A percentile compares a stretch with the other conserved stretches of the same genome.
Evolutionary conservation across 2,797 vertebrate genomes (phyloP).

Genomic region (Emydoidea blandingii): DNA sequence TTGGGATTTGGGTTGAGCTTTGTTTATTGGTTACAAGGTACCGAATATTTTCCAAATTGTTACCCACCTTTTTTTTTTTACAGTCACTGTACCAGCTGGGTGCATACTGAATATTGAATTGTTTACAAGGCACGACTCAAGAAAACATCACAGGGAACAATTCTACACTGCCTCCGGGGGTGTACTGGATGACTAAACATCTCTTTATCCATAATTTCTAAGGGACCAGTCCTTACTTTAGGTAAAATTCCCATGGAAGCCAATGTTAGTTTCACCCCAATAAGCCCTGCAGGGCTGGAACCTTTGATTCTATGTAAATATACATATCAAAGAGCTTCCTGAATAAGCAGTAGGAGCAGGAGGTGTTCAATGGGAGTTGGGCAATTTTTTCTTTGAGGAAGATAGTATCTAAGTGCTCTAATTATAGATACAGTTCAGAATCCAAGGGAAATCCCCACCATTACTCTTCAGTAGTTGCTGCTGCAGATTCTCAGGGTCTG

Average conservation of each 20-base stretch:
- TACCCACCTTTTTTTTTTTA: neutral
- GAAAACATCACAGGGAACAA: neutral
- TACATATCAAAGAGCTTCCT: slow-evolving; percentile 26
- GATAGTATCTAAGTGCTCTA: slow-evolving; percentile 65
- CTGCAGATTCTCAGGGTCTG: slow-evolving; percentile 26
- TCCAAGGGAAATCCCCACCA: slow-evolving; percentile 55
- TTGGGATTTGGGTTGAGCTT: neutral
- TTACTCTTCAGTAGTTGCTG: slow-evolving; percentile 40
- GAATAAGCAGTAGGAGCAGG: neutral
- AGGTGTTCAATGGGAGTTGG: neutral
- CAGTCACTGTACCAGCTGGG: neutral
- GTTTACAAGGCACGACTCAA: slow-evolving; percentile 20
- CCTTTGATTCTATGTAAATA: slow-evolving; percentile 11
- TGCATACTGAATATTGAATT: neutral
- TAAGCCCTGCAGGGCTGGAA: neutral
- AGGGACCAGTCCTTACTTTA: neutral
- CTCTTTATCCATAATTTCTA: neutral
- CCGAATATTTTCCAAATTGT: slow-evolving; percentile 38
- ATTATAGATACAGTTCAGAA: slow-evolving; percentile 50
- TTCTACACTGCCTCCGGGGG: neutral
- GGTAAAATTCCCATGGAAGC: neutral
- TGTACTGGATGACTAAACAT: neutral
- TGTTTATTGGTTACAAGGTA: neutral
- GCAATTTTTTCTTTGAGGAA: slow-evolving; percentile 45
- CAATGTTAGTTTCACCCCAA: neutral